Conservation (phyloP, 2,888 invertebrate species). For the Lepeophtheirus nordmannii region DNA sequence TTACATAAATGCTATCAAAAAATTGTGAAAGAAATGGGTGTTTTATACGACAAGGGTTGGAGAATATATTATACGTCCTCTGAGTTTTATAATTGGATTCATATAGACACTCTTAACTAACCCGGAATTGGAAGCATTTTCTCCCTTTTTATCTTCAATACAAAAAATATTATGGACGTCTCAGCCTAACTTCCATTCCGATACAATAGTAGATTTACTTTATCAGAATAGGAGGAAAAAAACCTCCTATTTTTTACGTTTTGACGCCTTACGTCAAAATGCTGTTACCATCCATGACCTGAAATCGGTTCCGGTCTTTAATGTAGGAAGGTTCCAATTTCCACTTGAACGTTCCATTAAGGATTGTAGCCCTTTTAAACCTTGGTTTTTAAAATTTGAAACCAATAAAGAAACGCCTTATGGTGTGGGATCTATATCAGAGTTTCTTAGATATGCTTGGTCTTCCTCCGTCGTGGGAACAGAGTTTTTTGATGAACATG, state of each 20-base stretch:
- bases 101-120: too few relatives aligned
- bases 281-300: too few relatives aligned
- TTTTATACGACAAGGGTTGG: not conserved
- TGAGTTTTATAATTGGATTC: too few relatives aligned
- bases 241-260: not conserved
- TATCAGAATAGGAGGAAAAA: not conserved
- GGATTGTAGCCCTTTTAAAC: not conserved
- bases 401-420: not conserved
- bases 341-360: not conserved
- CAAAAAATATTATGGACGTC: too few relatives aligned
- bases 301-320: too few relatives aligned
- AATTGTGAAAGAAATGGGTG: not conserved
- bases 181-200: not conserved
- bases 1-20: not conserved
- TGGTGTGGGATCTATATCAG: not conserved
- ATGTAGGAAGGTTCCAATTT: too few relatives aligned
- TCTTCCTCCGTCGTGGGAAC: not conserved
- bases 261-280: not conserved
- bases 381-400: not conserved
- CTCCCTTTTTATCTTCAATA: too few relatives aligned
- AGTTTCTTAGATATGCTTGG: not conserved
- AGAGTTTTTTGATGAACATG: not conserved
- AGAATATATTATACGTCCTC: too few relatives aligned
- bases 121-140: too few relatives aligned
- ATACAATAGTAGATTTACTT: not conserved